Evolutionary conservation across 2,888 invertebrate genomes (phyloP).

Genomic region (Acronicta leporina): DNA sequence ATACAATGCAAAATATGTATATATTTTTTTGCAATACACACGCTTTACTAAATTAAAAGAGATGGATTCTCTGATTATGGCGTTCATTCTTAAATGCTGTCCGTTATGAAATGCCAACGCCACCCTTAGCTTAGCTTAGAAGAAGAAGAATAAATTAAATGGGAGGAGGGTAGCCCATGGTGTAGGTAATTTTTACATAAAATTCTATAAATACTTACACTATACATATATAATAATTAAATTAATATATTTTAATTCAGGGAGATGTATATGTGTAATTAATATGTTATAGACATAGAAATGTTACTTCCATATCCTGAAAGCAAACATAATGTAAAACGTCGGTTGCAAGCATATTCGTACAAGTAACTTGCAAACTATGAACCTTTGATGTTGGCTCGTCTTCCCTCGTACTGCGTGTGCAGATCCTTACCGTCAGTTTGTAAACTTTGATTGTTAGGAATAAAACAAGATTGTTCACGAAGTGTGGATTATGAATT

Average conservation of each 20-base stretch:
- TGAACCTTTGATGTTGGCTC: conserved; percentile 42
- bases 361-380: conserved; percentile 28
- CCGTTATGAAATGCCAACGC: no score
- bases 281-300: not conserved
- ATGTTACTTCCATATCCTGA: not conserved
- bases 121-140: no score
- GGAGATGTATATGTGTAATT: not conserved
- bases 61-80: no score
- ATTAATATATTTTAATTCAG: not conserved
- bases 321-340: conserved; percentile 7
- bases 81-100: no score
- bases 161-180: no score
- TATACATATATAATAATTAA: no score
- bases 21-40: no score
- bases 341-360: conserved; percentile 14
- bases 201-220: no score
- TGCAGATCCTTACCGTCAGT: conserved; percentile 15
- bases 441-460: conserved; percentile 42
- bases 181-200: no score
- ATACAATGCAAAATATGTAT: no score
- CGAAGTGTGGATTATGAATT: not conserved
- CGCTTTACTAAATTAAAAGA: no score
- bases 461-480: conserved; percentile 18
- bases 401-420: not conserved
- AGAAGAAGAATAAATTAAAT: no score